A percentile compares a stretch with the other conserved stretches of the same genome.
Conservation (phyloP, 2,797 vertebrate species). For the Silurus lanzhouensis region DNA sequence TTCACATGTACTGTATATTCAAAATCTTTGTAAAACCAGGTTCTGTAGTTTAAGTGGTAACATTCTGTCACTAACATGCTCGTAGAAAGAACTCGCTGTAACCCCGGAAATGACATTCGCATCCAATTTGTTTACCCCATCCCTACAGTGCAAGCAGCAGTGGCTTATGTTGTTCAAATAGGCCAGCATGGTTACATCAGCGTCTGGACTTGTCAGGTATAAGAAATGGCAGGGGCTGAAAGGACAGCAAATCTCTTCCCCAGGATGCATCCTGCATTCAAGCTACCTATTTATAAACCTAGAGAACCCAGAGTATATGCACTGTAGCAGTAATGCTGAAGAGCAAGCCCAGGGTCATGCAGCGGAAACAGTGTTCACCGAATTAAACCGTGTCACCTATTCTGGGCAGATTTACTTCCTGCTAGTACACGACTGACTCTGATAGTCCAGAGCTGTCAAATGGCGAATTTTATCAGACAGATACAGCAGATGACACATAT, state of each 20-base stretch:
- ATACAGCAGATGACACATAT: not conserved
- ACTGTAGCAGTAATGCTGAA: conserved; percentile 18
- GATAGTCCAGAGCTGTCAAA: not conserved
- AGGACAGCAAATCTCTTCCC: conserved; percentile 76
- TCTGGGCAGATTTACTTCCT: conserved; percentile 9
- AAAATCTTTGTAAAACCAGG: conserved; percentile 48
- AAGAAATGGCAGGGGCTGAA: conserved; percentile 79
- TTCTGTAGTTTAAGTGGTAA: conserved; percentile 57
- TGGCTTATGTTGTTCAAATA: conserved; percentile 81
- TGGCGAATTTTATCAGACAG: not conserved
- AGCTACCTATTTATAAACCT: conserved; percentile 79
- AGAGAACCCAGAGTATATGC: conserved; percentile 41
- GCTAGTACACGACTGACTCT: not conserved
- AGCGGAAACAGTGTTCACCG: conserved; percentile 18
- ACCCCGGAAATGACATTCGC: conserved; percentile 73
- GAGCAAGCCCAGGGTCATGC: conserved; percentile 14
- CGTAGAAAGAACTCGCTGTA: conserved; percentile 63
- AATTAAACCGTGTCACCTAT: conserved; percentile 30
- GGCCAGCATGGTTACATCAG: conserved; percentile 79
- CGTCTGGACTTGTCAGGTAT: conserved; percentile 79
- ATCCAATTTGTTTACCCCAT: conserved; percentile 72
- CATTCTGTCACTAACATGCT: conserved; percentile 58
- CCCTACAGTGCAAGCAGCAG: conserved; percentile 69
- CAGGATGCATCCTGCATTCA: conserved; percentile 72
- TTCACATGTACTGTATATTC: not conserved